Conservation (phyloP, 2,113 vertebrate genomes). For the Procavia capensis region DNA sequence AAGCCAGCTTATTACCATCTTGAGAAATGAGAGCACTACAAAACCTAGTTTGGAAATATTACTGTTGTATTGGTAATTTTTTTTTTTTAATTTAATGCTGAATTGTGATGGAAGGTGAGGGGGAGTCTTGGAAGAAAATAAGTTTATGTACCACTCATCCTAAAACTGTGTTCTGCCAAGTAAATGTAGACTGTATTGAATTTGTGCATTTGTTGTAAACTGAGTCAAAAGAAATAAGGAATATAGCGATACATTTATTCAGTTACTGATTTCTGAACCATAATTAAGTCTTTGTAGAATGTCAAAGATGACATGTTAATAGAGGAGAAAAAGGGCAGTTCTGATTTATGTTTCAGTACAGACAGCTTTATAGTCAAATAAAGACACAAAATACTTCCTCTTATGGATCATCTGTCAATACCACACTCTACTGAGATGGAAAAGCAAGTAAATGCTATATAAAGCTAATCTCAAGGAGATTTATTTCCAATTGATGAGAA, state of each 20-base stretch:
- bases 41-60: slow-evolving; percentile 1
- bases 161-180: slow-evolving; percentile 14
- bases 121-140: slow-evolving; percentile 18
- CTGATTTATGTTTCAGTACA: slow-evolving; percentile 63
- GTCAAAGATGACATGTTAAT: slow-evolving; percentile 56
- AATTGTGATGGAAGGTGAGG: neutral
- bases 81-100: slow-evolving; percentile 23
- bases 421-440: slow-evolving; percentile 68
- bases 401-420: slow-evolving; percentile 72
- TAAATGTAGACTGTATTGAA: slow-evolving; percentile 45
- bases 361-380: slow-evolving; percentile 41
- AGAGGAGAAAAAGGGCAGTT: slow-evolving; percentile 28
- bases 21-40: neutral
- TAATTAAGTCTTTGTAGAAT: slow-evolving; percentile 50
- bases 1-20: neutral
- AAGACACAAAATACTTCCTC: slow-evolving; percentile 63
- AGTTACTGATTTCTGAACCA: slow-evolving; percentile 61
- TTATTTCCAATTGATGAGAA: slow-evolving; percentile 81
- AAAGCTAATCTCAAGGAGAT: slow-evolving; percentile 79
- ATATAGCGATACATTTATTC: slow-evolving; percentile 43
- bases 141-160: slow-evolving; percentile 26
- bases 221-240: slow-evolving; percentile 58
- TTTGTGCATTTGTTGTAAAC: slow-evolving; percentile 40
- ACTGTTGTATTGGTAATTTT: neutral
- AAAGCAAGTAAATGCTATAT: slow-evolving; percentile 70